Evolutionary conservation across 2,113 vertebrate species (phyloP).

Genomic region (Malurus elegans): DNA sequence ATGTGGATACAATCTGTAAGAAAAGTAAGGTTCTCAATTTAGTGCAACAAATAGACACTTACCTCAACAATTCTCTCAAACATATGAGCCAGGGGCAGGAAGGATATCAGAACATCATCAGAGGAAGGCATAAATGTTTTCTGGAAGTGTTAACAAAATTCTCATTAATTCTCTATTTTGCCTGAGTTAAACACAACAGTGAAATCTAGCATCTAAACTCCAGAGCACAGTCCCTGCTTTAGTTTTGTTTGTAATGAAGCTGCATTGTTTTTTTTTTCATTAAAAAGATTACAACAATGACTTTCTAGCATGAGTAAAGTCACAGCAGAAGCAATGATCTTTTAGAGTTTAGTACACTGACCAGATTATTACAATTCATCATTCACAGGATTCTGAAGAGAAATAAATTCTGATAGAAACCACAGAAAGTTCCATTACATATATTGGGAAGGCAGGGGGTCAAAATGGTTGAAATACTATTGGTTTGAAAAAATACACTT

Average conservation of each 20-base stretch:
- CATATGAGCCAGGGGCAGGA: constrained; percentile 97
- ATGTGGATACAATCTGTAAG: constrained; percentile 60
- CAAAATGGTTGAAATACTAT: neutral
- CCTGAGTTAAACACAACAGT: neutral
- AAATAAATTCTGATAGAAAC: neutral
- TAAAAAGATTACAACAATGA: neutral
- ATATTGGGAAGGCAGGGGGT: accelerated
- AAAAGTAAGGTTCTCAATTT: constrained; percentile 32
- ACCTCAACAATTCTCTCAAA: constrained; percentile 97
- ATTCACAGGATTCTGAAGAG: neutral
- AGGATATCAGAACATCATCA: constrained; percentile 90
- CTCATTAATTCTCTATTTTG: neutral
- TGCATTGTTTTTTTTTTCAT: neutral
- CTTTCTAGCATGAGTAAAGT: neutral
- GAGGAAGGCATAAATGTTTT: constrained; percentile 47
- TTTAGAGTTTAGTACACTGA: neutral
- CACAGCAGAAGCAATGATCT: neutral
- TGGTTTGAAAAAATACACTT: neutral
- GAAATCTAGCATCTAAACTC: neutral
- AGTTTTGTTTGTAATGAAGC: neutral
- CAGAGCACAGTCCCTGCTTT: neutral
- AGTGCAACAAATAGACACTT: constrained; percentile 21
- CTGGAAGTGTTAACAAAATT: constrained; percentile 71
- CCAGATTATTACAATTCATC: neutral
- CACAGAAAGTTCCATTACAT: neutral